phyloP scores from a whole-genome alignment of 2,797 vertebrate genomes.

The Ispidina picta region DNA sequence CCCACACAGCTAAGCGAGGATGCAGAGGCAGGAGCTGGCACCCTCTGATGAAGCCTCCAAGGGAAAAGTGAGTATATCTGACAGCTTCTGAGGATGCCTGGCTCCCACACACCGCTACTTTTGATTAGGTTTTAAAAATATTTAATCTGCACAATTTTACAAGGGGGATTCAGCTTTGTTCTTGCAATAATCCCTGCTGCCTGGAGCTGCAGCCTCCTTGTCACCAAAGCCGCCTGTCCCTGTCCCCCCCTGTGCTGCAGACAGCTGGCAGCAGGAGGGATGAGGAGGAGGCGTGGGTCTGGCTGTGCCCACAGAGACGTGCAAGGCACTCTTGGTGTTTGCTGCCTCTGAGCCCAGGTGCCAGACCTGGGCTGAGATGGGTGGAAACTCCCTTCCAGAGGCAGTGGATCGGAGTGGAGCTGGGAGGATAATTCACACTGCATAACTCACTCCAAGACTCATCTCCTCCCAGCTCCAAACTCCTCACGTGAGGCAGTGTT shows the following conservation, averaged over 20 bases:
- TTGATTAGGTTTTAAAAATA: constrained; percentile 1
- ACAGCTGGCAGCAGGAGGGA: not conserved
- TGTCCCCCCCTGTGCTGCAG: not conserved
- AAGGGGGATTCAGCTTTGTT: not conserved
- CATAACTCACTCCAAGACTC: not conserved
- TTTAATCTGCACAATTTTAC: constrained; percentile 4
- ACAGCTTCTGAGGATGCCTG: constrained; percentile 19
- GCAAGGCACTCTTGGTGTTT: rapidly evolving
- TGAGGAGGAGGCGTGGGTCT: not conserved
- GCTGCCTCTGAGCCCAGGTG: not conserved
- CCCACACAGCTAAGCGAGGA: not conserved
- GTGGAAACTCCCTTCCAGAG: not conserved
- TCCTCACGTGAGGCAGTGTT: not conserved
- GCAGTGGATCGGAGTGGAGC: rapidly evolving
- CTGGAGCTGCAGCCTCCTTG: not conserved
- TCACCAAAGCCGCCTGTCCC: rapidly evolving
- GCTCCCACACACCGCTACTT: not conserved
- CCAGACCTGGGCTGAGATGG: not conserved
- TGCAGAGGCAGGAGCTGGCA: constrained; percentile 17
- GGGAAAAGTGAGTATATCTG: not conserved
- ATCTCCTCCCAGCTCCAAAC: not conserved
- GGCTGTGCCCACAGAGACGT: rapidly evolving
- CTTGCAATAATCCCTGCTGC: not conserved
- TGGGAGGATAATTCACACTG: not conserved
- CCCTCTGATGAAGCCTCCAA: constrained; percentile 1